Percentiles rank a stretch among this genome's conserved stretches.
These are phyloP conservation scores for Epistrophella euchroma DNA, from an alignment of 2,888 invertebrate genomes.

Conservation along the genomic window DNA sequence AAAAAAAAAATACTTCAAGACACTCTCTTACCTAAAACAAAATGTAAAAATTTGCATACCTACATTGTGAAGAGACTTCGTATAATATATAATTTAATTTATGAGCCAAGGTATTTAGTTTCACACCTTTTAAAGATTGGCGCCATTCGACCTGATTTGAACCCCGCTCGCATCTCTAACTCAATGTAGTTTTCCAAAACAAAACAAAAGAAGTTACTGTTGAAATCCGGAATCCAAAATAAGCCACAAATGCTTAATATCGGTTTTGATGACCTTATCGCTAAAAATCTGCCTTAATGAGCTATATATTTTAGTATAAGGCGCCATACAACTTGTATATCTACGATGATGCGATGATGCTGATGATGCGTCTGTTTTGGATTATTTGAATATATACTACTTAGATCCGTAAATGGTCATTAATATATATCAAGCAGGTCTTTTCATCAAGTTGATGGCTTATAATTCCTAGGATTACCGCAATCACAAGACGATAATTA, in stretches of 20 bases:
- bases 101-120: conserved; percentile 47
- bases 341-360: background rate
- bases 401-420: conserved; percentile 58
- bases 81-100: conserved; percentile 29
- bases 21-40: background rate
- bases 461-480: conserved; percentile 51
- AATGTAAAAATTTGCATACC: conserved; percentile 53
- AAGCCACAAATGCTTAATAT: conserved; percentile 31
- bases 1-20: background rate
- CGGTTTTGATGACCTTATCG: conserved; percentile 40
- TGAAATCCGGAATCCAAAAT: conserved; percentile 67
- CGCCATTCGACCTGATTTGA: conserved; percentile 58
- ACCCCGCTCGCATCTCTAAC: conserved; percentile 28
- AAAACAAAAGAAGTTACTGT: background rate
- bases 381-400: conserved; percentile 23
- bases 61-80: conserved; percentile 9
- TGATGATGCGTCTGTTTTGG: conserved; percentile 19
- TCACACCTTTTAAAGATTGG: conserved; percentile 65
- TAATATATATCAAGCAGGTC: conserved; percentile 44
- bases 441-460: conserved; percentile 40
- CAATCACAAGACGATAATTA: conserved; percentile 33
- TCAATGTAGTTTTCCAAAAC: conserved; percentile 25
- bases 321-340: conserved; percentile 33
- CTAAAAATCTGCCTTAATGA: conserved; percentile 51
- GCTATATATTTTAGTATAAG: conserved; percentile 2